These are phyloP conservation scores for Palythoa caribaeorum DNA, from an alignment of 92 coral and sea anemone genomes.

Conservation along the genomic window DNA sequence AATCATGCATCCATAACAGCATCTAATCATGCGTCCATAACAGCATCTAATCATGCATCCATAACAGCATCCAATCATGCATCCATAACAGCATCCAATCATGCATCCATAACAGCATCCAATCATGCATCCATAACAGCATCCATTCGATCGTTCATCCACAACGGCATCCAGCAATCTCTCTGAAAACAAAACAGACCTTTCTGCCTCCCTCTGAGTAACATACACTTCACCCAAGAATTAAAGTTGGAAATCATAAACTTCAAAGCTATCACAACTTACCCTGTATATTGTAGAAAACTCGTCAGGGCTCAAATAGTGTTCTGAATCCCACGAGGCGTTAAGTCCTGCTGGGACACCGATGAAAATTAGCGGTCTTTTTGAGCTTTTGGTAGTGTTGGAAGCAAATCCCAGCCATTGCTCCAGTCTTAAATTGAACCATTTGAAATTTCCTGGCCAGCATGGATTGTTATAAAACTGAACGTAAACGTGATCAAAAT, in stretches of 20 bases:
- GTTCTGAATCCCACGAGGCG: background rate
- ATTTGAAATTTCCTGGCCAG: slow-evolving; percentile 6
- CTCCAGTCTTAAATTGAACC: background rate
- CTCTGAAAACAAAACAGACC: no score
- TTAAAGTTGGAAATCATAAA: background rate
- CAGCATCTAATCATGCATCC: background rate
- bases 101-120: background rate
- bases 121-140: background rate
- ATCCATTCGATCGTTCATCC: no score
- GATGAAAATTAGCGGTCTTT: background rate
- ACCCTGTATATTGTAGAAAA: slow-evolving; percentile 26
- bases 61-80: background rate
- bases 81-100: background rate
- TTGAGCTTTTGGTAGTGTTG: background rate
- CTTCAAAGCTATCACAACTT: background rate
- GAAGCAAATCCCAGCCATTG: slow-evolving; percentile 26
- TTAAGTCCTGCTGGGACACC: slow-evolving; percentile 13
- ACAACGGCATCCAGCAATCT: no score
- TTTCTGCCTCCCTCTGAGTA: no score
- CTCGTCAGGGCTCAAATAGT: background rate
- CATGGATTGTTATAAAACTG: slow-evolving; percentile 35
- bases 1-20: background rate
- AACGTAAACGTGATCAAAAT: slow-evolving; percentile 11
- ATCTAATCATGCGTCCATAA: background rate
- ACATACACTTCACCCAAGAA: background rate